Evolutionary conservation across 2,797 vertebrate genomes (phyloP), one percentile per base, ranked within the genome.

Genomic region (Peromyscus nudipes): DNA sequence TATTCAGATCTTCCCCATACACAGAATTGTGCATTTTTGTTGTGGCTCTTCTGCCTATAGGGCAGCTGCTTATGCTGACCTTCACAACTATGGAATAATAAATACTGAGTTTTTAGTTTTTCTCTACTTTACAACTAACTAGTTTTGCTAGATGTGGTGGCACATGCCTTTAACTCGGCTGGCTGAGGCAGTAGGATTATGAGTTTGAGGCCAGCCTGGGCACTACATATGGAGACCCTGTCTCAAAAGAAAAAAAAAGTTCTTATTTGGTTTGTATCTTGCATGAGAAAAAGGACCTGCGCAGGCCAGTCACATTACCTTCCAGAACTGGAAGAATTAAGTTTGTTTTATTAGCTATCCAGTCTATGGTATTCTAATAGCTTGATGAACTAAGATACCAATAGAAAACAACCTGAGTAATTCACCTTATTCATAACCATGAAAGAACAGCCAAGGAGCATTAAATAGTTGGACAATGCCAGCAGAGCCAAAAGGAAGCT

Each of bases 371-470:
- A 73, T 73, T 71, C 19, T 73, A 64, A 73, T 27, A 86, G 27
- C 19, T 6, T 77, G 40, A 71, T 69, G 21, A 29, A 55, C 55
- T 71, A 77, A 92, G 40, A 79, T 46, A 71, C 40, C 34, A 67
- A 64, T 37, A 84, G 71, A 65, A 92, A 92, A 87, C 13, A 84
- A 94, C 14, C 9, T 17, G 27, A 81, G 77, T 71, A 80, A 95
- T 92, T 83, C 27, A 75, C 10, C 27, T 81, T 80, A 90, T 64
- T 96, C 49, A 52, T 88, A 94, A 79, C 13, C 64, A 80, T 75
- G 60, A 94, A 95, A 40, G 62, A 40, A 92, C 62, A 95, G 81
- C 7, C n/a, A n/a, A 73, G 23, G 40, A 11, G 86, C 49, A 52
- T 85, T 83, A 89, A 34, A 92, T 34, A 67, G 64, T 65, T 75